A percentile compares a stretch with the other conserved stretches of the same genome.
phyloP scores from a whole-genome alignment of 2,888 invertebrate species.

The Penaeus monodon region DNA sequence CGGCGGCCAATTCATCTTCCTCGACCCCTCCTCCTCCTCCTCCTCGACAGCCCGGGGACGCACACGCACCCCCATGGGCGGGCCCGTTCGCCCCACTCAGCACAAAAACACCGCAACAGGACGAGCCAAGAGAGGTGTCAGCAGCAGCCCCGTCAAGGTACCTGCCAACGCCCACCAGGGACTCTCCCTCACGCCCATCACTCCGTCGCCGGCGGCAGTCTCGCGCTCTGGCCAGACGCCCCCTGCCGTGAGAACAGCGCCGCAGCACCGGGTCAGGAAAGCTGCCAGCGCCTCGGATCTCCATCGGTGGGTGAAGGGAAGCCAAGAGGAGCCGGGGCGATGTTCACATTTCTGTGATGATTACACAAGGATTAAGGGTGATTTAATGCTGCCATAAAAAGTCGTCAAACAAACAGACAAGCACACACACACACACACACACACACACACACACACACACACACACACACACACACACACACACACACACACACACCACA shows the following conservation, averaged over 20 bases:
- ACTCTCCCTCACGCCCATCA: constrained; percentile 6
- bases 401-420: no score
- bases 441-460: no score
- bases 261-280: constrained; percentile 46
- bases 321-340: no score
- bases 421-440: no score
- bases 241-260: neutral
- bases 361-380: neutral
- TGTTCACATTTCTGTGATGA: neutral
- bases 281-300: constrained; percentile 62
- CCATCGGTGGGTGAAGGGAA: constrained; percentile 41
- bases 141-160: constrained; percentile 20
- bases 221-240: neutral
- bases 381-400: no score
- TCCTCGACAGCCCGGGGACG: constrained; percentile 25
- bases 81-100: constrained; percentile 43
- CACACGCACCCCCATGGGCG: constrained; percentile 20
- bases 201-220: neutral
- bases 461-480: no score
- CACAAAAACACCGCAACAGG: constrained; percentile 17
- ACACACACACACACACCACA: no score
- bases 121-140: neutral
- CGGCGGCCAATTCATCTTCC: constrained; percentile 21
- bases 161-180: neutral
- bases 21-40: constrained; percentile 22